Percentiles rank a stretch among this genome's conserved stretches.
Conservation (phyloP, 1,140 invertebrate species). For the Eueides isabella region DNA sequence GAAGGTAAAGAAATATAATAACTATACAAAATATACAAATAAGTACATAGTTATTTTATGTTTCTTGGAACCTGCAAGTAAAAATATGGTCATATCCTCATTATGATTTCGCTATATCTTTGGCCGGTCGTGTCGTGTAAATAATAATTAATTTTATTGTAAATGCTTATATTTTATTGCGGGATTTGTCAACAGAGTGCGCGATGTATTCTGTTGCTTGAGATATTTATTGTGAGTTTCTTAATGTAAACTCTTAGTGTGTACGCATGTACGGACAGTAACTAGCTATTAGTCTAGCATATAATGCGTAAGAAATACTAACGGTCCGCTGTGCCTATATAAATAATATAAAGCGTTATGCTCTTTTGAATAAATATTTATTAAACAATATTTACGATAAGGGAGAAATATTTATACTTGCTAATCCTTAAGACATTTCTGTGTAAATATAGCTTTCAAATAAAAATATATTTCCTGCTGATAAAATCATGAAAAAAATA, state of each 20-base stretch:
- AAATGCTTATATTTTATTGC: conserved; percentile 82
- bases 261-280: conserved; percentile 33
- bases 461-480: neutral
- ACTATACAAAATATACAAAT: too few relatives aligned
- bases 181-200: conserved; percentile 80
- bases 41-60: too few relatives aligned
- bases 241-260: conserved; percentile 70
- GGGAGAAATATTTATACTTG: neutral
- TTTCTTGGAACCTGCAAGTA: neutral
- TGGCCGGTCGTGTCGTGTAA: conserved; percentile 73
- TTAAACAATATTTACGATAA: neutral
- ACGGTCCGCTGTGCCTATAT: conserved; percentile 5
- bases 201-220: conserved; percentile 76
- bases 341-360: neutral
- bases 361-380: neutral
- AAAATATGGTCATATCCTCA: neutral
- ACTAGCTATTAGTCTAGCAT: conserved; percentile 34
- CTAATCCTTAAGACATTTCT: neutral
- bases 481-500: neutral
- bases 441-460: neutral
- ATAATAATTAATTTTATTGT: conserved; percentile 83
- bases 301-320: conserved; percentile 21
- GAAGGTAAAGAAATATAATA: too few relatives aligned
- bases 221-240: conserved; percentile 78
- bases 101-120: conserved; percentile 43